Evolutionary conservation across 2,888 invertebrate genomes (phyloP), one percentile per base, ranked within the genome.

Genomic region (Chrysolina oricalcia): DNA sequence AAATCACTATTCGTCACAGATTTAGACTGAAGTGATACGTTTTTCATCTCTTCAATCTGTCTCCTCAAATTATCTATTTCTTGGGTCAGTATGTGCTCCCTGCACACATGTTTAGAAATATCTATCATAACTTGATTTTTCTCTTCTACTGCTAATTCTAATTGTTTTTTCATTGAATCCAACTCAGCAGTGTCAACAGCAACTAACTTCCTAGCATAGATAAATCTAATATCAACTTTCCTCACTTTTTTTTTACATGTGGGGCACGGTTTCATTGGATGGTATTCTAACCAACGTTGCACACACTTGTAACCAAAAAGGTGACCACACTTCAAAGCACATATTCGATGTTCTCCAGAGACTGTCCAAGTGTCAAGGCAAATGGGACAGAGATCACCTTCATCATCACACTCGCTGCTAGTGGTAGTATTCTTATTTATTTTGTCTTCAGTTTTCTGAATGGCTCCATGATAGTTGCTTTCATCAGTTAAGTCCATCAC

Each of bases 311-410:
- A 82, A 0, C 98, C 98, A 88, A 97, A 98, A 9, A 98, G 88
- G 89, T 98, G 98, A 0, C 98, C 98, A 88, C 98, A 98, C 85
- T 93, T 94, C 10, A 98, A 89, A 0, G 96, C 93, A n/a, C 94
- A 94, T 2, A 98, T 89, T 70, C 97, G 91, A 87, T 98, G 98
- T 0, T 92, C 92, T 0, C 98, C 98, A 0, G 94, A 92, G 86
- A 94, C 96, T 4, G 94, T 95, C 96, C 97, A 98, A 2, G 91
- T 89, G 72, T 98, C 98, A 78, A 97, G 90, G 86, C 98, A 98
- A 79, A 98, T 97, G 0, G 97, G 93, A 83, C 98, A 98, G 0
- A 91, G 91, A 83, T 93, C 91, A 0, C 94, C 94, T 66, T 94
- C 94, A 62, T 92, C 92, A 2, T 93, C 92, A 56, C 81, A 80